These are phyloP conservation scores for Lycocorax pyrrhopterus DNA, from an alignment of 2,113 vertebrate species.

Conservation along the genomic window DNA sequence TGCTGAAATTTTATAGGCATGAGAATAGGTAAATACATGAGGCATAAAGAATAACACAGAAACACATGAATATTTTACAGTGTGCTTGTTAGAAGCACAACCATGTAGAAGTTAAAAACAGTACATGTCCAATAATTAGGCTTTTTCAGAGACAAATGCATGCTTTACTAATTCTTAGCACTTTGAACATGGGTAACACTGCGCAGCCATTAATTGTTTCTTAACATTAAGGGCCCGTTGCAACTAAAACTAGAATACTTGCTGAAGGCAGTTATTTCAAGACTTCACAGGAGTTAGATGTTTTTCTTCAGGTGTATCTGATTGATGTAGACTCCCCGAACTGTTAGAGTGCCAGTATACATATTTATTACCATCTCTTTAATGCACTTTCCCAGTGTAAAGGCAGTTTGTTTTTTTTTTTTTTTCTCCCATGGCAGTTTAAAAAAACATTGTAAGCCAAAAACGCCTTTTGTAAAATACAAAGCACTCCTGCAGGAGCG, in stretches of 20 bases:
- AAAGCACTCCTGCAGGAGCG: not conserved
- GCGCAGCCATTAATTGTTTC: not conserved
- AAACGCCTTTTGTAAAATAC: not conserved
- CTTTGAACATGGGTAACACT: not conserved
- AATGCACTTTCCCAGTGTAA: not conserved
- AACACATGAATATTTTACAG: not conserved
- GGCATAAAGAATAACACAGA: not conserved
- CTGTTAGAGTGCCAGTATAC: not conserved
- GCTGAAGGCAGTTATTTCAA: not conserved
- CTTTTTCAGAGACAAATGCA: not conserved
- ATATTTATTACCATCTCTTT: not conserved
- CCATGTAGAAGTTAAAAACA: not conserved
- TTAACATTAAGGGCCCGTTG: not conserved
- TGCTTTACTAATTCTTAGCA: not conserved
- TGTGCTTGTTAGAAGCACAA: not conserved
- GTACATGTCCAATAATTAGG: not conserved
- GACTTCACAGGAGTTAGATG: not conserved
- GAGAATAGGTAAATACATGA: not conserved
- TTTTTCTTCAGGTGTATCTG: not conserved
- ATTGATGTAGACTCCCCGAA: not conserved
- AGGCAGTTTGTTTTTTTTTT: not conserved
- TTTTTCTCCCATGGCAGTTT: not conserved
- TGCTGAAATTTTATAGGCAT: not conserved
- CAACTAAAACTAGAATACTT: not conserved
- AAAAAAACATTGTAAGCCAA: not conserved